Base-by-base conservation (phyloP, 2,113 vertebrate genomes). In the Ranitomeya variabilis region DNA sequence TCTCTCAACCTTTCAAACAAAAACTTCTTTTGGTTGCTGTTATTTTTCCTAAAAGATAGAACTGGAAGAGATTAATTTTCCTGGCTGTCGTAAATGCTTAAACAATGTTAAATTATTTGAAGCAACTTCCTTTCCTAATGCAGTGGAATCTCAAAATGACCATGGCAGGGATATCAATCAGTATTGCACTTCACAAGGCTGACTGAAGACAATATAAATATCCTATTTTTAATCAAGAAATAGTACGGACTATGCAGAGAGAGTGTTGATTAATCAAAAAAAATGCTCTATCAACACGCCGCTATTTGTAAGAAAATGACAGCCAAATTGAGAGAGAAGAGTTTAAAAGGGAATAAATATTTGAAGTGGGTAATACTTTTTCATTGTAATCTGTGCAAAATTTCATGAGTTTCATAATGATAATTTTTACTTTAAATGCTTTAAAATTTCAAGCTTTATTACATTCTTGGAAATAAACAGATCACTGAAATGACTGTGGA, bases 161-260 rank as follows among this genome's bases (percentile, higher is more conserved):
- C 59, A 79, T 19, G 62, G 81, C 59, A 89, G 52, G 54, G 62
- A 45, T 54, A 84, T 89, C 73, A 83, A 84, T 89, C 87, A 85
- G 81, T 84, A 89, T 89, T 84, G 55, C 66, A 10, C 73, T 69
- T 62, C 82, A 26, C 62, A 54, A n/a, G 69, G 18, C 81, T 89
- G 73, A 79, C 81, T 78, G 78, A 89, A 89, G 82, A 89, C 87
- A 84, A 89, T 67, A 89, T 69, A 89, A 84, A 69, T 84, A 78
- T 78, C 69, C 71, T 67, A 85, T 79, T 84, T 88, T 84, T 89
- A 89, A 89, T 89, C 87, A 89, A 89, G 87, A 69, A 89, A 85
- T 84, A 83, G 81, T 77, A 77, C 71, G 66, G 59, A 66, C 57
- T 60, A 67, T 67, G 81, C 23, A 18, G n/a, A 85, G n/a, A 85